phyloP scores from a whole-genome alignment of 1,140 invertebrate species.

The Manduca sexta region DNA sequence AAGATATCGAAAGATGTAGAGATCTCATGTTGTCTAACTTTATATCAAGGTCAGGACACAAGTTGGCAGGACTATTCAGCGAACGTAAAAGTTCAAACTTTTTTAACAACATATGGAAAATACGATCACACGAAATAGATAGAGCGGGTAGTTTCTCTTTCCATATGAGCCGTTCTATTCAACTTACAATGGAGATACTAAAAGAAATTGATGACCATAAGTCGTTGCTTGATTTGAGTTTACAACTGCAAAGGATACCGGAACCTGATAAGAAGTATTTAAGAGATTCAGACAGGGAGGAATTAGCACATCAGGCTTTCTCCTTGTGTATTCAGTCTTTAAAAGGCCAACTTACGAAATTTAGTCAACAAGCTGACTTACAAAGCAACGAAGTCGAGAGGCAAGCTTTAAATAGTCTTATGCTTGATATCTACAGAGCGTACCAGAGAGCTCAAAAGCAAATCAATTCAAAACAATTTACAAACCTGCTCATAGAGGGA shows the following conservation, averaged over 20 bases:
- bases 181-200: conserved; percentile 86
- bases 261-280: conserved; percentile 91
- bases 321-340: conserved; percentile 79
- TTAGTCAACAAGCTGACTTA: conserved; percentile 59
- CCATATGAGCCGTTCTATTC: conserved; percentile 90
- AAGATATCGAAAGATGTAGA: conserved; percentile 79
- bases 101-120: conserved; percentile 95
- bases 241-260: conserved; percentile 85
- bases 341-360: conserved; percentile 62
- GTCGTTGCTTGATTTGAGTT: conserved; percentile 85
- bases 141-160: conserved; percentile 92
- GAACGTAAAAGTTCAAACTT: conserved; percentile 91
- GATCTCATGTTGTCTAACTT: conserved; percentile 82
- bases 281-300: conserved; percentile 84
- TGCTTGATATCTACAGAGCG: conserved; percentile 78
- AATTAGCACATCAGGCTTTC: conserved; percentile 83
- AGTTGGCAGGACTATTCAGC: conserved; percentile 86
- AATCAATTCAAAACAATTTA: conserved; percentile 74
- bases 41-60: conserved; percentile 75
- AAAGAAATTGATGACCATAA: conserved; percentile 85
- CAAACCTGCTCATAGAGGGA: conserved; percentile 75
- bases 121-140: conserved; percentile 92
- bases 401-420: conserved; percentile 64
- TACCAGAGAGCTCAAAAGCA: conserved; percentile 77
- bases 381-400: conserved; percentile 59